Evolutionary conservation across 2,888 invertebrate species (phyloP), one percentile per base, ranked within the genome.

Genomic region (Theristus sp.): DNA sequence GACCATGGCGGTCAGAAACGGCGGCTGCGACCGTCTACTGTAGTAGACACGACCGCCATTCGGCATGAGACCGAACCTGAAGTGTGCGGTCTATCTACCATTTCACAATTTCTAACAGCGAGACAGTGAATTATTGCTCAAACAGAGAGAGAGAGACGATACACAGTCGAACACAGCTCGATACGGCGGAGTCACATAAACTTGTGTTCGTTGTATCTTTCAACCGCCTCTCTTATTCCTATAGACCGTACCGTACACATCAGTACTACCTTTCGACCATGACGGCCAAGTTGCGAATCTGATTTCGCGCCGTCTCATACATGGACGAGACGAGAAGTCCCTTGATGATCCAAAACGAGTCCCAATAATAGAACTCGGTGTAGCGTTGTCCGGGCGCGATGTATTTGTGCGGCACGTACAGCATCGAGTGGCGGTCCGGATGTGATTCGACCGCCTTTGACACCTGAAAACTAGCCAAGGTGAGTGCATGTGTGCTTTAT

Each of bases 41-140:
- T 84, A 93, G 74, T 93, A 93, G 56, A 89, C 81, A 60, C 93
- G 79, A 0, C 89, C 89, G 0, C 93, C 93, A 68, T 93, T 93
- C 0, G 91, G 91, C 61, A 93, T 67, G 58, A 73, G 71, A 1
- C 75, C 76, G 62, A 67, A 67, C 56, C 73, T n/a, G n/a, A n/a
- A n/a, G n/a, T n/a, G n/a, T n/a, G n/a, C n/a, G n/a, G n/a, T n/a
- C n/a, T n/a, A n/a, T n/a, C n/a, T n/a, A n/a, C n/a, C n/a, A n/a
- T n/a, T n/a, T n/a, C n/a, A n/a, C n/a, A n/a, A n/a, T n/a, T n/a
- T n/a, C n/a, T n/a, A n/a, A n/a, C n/a, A n/a, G n/a, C n/a, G n/a
- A n/a, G n/a, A n/a, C n/a, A n/a, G n/a, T n/a, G n/a, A n/a, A n/a
- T n/a, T n/a, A n/a, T n/a, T n/a, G n/a, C n/a, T n/a, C n/a, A n/a